Percentiles rank a stretch among this genome's conserved stretches.
phyloP scores from a whole-genome alignment of 2,113 vertebrate species.

The Hyperopisus bebe region DNA sequence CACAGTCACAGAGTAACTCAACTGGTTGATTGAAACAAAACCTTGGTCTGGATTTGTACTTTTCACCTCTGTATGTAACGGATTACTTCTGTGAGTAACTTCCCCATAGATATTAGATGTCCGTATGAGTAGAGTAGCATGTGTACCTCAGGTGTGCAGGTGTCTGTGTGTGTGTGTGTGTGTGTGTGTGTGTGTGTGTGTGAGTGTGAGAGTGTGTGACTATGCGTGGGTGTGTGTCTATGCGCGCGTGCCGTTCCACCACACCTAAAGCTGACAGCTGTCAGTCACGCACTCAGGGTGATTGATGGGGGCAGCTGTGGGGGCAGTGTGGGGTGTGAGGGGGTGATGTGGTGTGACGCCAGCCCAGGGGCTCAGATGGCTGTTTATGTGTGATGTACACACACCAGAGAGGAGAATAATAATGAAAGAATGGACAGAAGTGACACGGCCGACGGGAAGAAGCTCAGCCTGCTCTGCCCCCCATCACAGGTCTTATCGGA shows the following conservation, averaged over 20 bases:
- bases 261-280: neutral
- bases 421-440: slow-evolving; percentile 32
- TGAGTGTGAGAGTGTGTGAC: neutral
- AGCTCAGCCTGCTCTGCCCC: neutral
- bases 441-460: slow-evolving; percentile 31
- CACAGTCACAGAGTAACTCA: neutral
- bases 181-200: neutral
- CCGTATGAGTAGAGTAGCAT: neutral
- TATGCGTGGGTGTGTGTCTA: neutral
- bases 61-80: too few relatives aligned
- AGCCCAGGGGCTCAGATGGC: slow-evolving; percentile 21
- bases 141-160: neutral
- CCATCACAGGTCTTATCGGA: slow-evolving; percentile 36
- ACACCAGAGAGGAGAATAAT: slow-evolving; percentile 40
- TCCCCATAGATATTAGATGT: neutral
- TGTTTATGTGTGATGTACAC: slow-evolving; percentile 41
- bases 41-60: neutral
- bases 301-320: neutral
- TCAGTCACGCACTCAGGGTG: neutral
- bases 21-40: too few relatives aligned
- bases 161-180: neutral
- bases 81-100: neutral
- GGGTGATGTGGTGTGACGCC: neutral
- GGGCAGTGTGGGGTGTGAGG: neutral
- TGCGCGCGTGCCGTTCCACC: neutral